A percentile compares a stretch with the other conserved stretches of the same genome.
These are phyloP conservation scores for Gadopsis marmoratus DNA, from an alignment of 2,797 vertebrate species.

Conservation along the genomic window DNA sequence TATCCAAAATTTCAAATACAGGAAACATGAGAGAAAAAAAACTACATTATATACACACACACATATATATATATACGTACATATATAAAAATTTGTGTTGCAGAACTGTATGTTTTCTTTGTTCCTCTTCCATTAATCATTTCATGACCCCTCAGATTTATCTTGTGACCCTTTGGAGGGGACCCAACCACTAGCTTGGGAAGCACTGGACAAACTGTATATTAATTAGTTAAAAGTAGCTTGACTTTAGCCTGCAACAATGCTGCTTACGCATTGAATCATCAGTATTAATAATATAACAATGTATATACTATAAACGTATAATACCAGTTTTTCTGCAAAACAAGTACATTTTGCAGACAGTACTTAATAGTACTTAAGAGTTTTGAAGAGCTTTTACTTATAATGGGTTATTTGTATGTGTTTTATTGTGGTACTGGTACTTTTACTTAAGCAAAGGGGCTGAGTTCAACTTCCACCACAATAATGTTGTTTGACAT, in stretches of 20 bases:
- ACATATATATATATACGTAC: too few species aligned
- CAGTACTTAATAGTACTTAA: not conserved
- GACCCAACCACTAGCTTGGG: not conserved
- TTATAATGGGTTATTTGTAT: not conserved
- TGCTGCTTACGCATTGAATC: not conserved
- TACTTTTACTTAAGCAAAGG: not conserved
- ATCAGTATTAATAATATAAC: not conserved
- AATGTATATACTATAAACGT: too few species aligned
- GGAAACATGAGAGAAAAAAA: not conserved
- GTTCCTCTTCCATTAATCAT: not conserved
- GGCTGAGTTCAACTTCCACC: not conserved
- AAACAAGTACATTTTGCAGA: not conserved
- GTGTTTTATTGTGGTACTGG: not conserved
- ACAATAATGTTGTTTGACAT: constrained; percentile 19
- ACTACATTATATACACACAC: too few species aligned
- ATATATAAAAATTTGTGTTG: not conserved
- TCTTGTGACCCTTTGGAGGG: not conserved
- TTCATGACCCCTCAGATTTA: not conserved
- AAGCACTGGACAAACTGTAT: not conserved
- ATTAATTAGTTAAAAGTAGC: not conserved
- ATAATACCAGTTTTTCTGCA: not conserved
- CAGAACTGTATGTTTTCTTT: not conserved
- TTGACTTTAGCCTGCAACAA: not conserved
- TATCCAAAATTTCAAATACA: not conserved
- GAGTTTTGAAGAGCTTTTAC: not conserved